Percentiles rank a stretch among this genome's conserved stretches.
Conservation (phyloP, 2,797 vertebrate species). For the Premnoplex brunnescens region DNA sequence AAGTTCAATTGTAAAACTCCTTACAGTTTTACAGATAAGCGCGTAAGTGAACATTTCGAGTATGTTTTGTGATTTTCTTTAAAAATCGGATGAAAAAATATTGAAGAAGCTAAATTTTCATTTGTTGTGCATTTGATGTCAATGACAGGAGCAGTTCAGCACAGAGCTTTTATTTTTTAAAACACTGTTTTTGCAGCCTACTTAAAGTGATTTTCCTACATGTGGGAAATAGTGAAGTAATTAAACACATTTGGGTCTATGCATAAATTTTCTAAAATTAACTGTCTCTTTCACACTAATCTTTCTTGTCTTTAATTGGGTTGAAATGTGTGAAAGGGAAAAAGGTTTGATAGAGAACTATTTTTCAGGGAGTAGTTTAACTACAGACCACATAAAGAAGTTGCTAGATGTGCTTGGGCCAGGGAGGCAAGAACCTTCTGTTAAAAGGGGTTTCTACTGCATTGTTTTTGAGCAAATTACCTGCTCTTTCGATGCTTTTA, state of each 20-base stretch:
- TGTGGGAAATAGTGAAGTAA: conserved; percentile 80
- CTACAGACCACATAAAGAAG: conserved; percentile 27
- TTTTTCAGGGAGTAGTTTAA: conserved; percentile 66
- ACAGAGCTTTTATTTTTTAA: conserved; percentile 48
- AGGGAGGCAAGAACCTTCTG: conserved; percentile 19
- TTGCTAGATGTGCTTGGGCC: conserved; percentile 10
- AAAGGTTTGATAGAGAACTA: conserved; percentile 71
- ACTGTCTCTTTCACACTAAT: conserved; percentile 80
- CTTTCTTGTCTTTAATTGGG: conserved; percentile 82
- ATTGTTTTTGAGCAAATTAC: not conserved
- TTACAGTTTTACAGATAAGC: not conserved
- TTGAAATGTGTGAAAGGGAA: conserved; percentile 82
- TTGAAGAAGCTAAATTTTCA: conserved; percentile 48
- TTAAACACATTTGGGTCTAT: conserved; percentile 83
- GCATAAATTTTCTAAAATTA: conserved; percentile 85
- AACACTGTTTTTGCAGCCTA: conserved; percentile 70
- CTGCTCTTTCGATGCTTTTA: not conserved
- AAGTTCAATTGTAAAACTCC: not conserved
- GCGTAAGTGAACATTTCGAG: not conserved
- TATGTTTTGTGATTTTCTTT: not conserved
- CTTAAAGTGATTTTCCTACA: conserved; percentile 74
- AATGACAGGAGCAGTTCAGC: not conserved
- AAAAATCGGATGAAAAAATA: not conserved
- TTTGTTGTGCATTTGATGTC: conserved; percentile 39
- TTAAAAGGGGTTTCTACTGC: not conserved